Evolutionary conservation across 2,113 vertebrate species (phyloP).

Genomic region (Apodemus speciosus): DNA sequence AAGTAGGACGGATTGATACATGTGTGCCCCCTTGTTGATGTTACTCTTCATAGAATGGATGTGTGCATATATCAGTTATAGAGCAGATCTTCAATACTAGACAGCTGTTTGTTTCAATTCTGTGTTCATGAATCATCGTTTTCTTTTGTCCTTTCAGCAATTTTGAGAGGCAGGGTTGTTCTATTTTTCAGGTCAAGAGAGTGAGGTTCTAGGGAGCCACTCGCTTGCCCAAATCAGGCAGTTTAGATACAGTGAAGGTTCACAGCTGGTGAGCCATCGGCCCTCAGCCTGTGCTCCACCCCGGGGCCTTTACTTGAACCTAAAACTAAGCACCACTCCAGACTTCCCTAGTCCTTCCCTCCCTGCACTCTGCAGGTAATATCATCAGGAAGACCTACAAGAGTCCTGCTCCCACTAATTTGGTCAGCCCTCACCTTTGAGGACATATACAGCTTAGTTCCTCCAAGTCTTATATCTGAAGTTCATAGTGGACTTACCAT

Average conservation of each 20-base stretch:
- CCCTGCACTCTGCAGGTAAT: not conserved
- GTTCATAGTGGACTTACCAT: not conserved
- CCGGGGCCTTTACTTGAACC: not conserved
- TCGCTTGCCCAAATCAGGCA: not conserved
- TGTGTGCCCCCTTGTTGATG: not conserved
- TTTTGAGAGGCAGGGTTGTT: not conserved
- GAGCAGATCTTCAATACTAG: not conserved
- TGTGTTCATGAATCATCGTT: not conserved
- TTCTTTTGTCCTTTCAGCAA: not conserved
- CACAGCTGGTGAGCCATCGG: too few relatives aligned
- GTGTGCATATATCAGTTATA: not conserved
- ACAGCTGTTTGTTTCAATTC: not conserved
- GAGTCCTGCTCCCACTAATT: not conserved
- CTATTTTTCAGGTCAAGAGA: not conserved
- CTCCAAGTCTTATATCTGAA: not conserved
- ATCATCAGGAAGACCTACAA: not conserved
- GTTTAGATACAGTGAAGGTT: not conserved
- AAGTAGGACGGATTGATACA: not conserved
- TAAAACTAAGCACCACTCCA: not conserved
- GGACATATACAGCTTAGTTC: not conserved
- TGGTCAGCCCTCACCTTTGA: not conserved
- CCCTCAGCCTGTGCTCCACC: not conserved
- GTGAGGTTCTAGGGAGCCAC: not conserved
- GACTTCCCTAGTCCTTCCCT: not conserved
- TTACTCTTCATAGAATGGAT: not conserved